These are phyloP conservation scores for Melierax canorus DNA, from an alignment of 2,113 vertebrate species.

Conservation along the genomic window DNA sequence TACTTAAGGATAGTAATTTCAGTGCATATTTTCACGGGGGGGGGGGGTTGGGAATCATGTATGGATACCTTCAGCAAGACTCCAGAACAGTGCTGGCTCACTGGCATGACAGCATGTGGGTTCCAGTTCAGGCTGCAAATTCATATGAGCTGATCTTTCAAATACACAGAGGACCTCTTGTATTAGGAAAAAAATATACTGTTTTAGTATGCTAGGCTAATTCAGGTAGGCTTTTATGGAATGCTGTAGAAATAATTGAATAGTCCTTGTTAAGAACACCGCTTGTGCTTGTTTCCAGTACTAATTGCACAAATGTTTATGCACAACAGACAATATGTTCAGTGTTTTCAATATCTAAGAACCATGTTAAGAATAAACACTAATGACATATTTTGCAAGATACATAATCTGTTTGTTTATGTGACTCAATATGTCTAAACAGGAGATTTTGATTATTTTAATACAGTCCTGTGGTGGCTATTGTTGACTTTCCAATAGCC, in stretches of 20 bases:
- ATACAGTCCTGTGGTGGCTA: background rate
- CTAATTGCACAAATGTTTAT: constrained; percentile 19
- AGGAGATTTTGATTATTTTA: background rate
- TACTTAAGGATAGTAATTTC: background rate
- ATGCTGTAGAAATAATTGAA: background rate
- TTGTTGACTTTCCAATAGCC: constrained; percentile 1
- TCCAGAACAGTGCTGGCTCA: background rate
- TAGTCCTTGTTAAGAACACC: background rate
- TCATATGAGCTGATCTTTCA: background rate
- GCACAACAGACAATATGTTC: background rate
- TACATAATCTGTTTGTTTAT: constrained; percentile 2
- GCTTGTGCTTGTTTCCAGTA: background rate
- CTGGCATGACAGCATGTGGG: background rate
- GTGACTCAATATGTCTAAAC: background rate
- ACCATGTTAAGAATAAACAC: constrained; percentile 12
- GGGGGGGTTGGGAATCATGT: too few relatives aligned
- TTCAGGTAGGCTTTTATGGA: background rate
- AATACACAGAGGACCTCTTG: background rate
- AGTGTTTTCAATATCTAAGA: constrained; percentile 5
- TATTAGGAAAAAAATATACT: background rate
- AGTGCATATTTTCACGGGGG: background rate
- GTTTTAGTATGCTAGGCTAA: background rate
- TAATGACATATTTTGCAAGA: constrained; percentile 33
- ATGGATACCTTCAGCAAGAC: background rate
- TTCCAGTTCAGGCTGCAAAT: background rate